These are phyloP conservation scores for Urocyon cinereoargenteus DNA, from an alignment of 2,797 vertebrate species.

Conservation along the genomic window DNA sequence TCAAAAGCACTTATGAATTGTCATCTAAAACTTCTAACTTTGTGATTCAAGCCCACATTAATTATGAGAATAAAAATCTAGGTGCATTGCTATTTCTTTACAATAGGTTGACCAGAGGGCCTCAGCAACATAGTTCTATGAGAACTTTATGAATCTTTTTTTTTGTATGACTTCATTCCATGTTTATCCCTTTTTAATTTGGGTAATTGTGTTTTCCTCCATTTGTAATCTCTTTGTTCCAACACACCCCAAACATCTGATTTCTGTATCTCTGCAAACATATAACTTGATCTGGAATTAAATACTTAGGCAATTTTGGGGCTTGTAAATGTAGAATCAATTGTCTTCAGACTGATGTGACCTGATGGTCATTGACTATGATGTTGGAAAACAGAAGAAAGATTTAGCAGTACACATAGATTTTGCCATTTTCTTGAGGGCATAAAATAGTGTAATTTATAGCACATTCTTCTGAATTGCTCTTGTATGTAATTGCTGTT, in stretches of 20 bases:
- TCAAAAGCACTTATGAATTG: neutral
- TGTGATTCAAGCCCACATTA: neutral
- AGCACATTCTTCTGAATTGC: slow-evolving; percentile 45
- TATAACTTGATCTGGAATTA: neutral
- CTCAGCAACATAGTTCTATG: neutral
- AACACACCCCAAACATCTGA: neutral
- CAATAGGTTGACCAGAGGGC: neutral
- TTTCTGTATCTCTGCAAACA: neutral
- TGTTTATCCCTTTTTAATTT: neutral
- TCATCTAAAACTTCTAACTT: neutral
- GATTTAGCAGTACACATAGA: slow-evolving; percentile 33
- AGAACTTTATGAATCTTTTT: neutral
- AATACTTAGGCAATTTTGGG: neutral
- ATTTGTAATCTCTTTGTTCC: neutral
- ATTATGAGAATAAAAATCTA: neutral
- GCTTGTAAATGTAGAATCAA: neutral
- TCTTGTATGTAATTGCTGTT: slow-evolving; percentile 47
- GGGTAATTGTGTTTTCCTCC: neutral
- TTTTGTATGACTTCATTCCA: neutral
- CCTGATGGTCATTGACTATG: neutral
- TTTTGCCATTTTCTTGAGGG: slow-evolving; percentile 71
- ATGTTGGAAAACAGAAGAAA: slow-evolving; percentile 20
- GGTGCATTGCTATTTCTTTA: neutral
- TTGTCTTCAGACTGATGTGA: neutral
- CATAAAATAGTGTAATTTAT: slow-evolving; percentile 66